Base-by-base conservation (phyloP, 2,797 vertebrate genomes). In the Phrynocephalus forsythii region DNA sequence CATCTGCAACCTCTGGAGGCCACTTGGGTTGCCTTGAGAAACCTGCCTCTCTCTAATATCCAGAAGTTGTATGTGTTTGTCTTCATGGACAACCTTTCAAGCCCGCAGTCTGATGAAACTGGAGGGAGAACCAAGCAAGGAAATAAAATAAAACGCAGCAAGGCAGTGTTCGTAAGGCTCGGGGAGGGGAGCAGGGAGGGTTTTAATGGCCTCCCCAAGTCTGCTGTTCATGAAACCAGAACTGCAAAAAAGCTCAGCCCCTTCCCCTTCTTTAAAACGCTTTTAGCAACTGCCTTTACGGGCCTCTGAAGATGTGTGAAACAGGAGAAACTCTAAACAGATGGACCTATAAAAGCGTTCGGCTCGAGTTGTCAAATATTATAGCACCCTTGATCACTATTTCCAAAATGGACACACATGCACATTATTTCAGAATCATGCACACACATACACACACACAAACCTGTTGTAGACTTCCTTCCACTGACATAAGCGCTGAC, bases 271-370 rank as follows among this genome's bases (percentile, higher is more conserved):
- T 78, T 83, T 87, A 68, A 82, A 87, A 83, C 82, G 80, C 86
- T 87, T 87, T 87, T 87, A 87, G 86, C 80, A 78, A 77, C 86
- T 68, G 72, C 60, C 80, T 87, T 87, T 82, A 87, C 22, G 86
- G 63, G 80, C 72, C 86, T 83, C 86, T 5, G n/a, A 82, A 68
- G 86, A 63, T 77, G 67, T 8, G 63, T 87, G 86, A 87, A 87
- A 87, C 79, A 82, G 79, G 86, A 87, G 79, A 87, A 87, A 87
- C 80, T 87, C 86, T 87, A 87, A 87, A 87, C 86, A 87, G 86
- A 87, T 87, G 86, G 86, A 28, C 73, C 86, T 69, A 83, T 87
- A 87, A 87, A 87, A 83, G 80, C 86, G 5, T 38, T 77, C 11
- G 6, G 86, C 56, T 83, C 18, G 72, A 38, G 73, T 60, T 83